Percentiles rank a stretch among this genome's conserved stretches.
These are phyloP conservation scores for Clepsis dumicolana DNA, from an alignment of 2,888 invertebrate genomes.

Conservation along the genomic window DNA sequence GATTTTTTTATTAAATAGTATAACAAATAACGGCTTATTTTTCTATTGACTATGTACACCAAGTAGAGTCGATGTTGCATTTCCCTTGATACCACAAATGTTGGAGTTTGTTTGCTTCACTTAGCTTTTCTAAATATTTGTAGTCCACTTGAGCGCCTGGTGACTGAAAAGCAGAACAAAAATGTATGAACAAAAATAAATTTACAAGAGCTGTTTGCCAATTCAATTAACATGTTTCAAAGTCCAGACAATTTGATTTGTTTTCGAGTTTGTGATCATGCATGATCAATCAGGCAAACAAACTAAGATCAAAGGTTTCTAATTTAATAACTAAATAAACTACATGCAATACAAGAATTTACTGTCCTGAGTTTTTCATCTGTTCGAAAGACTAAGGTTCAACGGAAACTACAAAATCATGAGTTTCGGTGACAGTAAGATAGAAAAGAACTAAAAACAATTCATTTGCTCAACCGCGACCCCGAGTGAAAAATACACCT, in stretches of 20 bases:
- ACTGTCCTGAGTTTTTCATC: neutral
- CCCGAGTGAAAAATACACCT: too few species aligned
- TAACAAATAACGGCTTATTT: slow-evolving; percentile 21
- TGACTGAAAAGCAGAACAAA: slow-evolving; percentile 59
- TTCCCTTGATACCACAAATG: slow-evolving; percentile 96
- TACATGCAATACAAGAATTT: too few species aligned
- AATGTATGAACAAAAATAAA: slow-evolving; percentile 15
- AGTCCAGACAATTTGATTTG: neutral
- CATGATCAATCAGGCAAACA: too few species aligned
- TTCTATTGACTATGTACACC: slow-evolving; percentile 86
- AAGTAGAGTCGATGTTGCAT: slow-evolving; percentile 91
- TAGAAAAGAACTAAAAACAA: too few species aligned
- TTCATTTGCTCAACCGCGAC: too few species aligned
- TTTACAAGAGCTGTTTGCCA: neutral
- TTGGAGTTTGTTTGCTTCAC: slow-evolving; percentile 90
- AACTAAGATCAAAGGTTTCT: too few species aligned
- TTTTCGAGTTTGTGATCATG: neutral
- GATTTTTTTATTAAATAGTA: slow-evolving; percentile 22
- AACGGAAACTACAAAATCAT: neutral
- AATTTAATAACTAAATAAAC: too few species aligned
- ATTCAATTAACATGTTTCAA: slow-evolving; percentile 7
- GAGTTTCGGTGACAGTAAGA: too few species aligned
- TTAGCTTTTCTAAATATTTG: slow-evolving; percentile 83
- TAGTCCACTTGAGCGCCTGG: slow-evolving; percentile 50
- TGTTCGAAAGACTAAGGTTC: neutral